Conservation (phyloP, 2,797 vertebrate genomes). For the Craterocephalus amniculus region DNA sequence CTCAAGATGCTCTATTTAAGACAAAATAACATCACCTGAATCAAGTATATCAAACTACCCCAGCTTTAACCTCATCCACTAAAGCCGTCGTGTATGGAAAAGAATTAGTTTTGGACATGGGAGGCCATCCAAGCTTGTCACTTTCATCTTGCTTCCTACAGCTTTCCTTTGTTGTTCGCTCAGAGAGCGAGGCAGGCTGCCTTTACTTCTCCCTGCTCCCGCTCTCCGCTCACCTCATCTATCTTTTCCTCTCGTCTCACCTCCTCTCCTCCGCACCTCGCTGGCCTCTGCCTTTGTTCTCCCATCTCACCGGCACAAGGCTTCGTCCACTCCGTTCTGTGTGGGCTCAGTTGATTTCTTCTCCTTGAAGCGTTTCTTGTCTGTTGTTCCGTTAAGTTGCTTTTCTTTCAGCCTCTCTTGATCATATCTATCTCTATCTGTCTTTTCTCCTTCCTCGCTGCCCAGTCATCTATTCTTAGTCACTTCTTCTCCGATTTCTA, state of each 20-base stretch:
- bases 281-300: constrained; percentile 56
- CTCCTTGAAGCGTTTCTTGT: constrained; percentile 52
- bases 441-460: constrained; percentile 15
- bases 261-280: constrained; percentile 40
- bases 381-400: constrained; percentile 33
- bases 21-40: constrained; percentile 1
- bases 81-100: not conserved
- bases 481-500: constrained; percentile 11
- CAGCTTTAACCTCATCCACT: not conserved
- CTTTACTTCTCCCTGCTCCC: constrained; percentile 40
- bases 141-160: constrained; percentile 44
- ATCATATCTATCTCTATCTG: constrained; percentile 17
- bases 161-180: constrained; percentile 43
- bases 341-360: constrained; percentile 62
- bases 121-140: constrained; percentile 14
- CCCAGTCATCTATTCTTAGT: constrained; percentile 5
- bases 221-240: constrained; percentile 41
- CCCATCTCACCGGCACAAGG: constrained; percentile 48
- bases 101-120: not conserved
- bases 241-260: constrained; percentile 46
- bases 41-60: not conserved
- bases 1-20: not conserved
- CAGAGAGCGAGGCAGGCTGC: constrained; percentile 19
- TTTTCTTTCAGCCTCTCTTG: constrained; percentile 29
- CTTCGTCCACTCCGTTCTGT: constrained; percentile 57